A percentile compares a stretch with the other conserved stretches of the same genome.
These are phyloP conservation scores for Rhopalosiphum maidis DNA, from an alignment of 1,140 invertebrate species.

Conservation along the genomic window DNA sequence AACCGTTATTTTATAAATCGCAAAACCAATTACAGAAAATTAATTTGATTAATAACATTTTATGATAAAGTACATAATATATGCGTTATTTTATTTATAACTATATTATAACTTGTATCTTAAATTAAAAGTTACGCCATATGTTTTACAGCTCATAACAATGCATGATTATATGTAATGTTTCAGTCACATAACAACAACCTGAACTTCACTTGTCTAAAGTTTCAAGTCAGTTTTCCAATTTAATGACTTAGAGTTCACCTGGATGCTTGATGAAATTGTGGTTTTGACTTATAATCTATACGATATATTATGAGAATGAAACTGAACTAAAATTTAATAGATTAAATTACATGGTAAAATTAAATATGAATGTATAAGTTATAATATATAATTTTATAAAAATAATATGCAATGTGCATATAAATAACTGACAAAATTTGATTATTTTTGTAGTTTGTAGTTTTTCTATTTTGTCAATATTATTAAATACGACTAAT, in stretches of 20 bases:
- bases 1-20: background rate
- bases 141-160: background rate
- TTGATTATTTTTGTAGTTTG: background rate
- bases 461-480: background rate
- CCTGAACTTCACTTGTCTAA: background rate
- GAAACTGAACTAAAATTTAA: background rate
- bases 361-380: background rate
- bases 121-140: background rate
- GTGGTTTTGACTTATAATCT: conserved; percentile 10
- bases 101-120: background rate
- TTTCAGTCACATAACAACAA: background rate
- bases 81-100: background rate
- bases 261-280: background rate
- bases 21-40: background rate
- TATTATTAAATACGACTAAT: background rate
- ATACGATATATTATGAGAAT: background rate
- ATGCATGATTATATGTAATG: background rate
- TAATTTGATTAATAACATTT: background rate
- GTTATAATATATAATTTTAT: background rate
- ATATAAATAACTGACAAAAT: background rate
- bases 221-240: background rate
- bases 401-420: background rate
- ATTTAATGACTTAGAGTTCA: background rate
- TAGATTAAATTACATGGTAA: background rate
- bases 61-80: background rate